Evolutionary conservation across 2,797 vertebrate genomes (phyloP).

Genomic region (Adelosebastes latens): DNA sequence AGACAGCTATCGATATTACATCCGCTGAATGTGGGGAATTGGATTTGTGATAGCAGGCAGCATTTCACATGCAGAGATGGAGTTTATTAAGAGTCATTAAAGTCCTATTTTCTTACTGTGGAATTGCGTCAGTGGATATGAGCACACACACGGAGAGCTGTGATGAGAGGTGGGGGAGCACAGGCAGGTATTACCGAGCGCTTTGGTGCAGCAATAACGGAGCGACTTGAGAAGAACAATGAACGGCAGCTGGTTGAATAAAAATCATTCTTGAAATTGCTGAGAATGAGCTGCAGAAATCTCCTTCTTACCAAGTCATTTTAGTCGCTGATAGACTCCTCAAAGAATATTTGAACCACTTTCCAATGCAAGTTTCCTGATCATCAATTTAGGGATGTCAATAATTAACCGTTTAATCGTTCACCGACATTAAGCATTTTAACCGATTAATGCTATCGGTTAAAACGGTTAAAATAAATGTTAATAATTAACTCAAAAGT

Average conservation of each 20-base stretch:
- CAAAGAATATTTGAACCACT: background rate
- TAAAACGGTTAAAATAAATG: too few relatives aligned
- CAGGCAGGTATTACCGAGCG: background rate
- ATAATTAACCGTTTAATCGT: too few relatives aligned
- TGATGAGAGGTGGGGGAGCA: background rate
- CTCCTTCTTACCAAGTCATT: background rate
- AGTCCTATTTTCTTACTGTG: background rate
- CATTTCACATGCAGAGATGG: slow-evolving; percentile 8
- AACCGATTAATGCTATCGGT: accelerated
- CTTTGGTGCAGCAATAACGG: background rate
- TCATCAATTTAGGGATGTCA: background rate
- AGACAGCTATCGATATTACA: slow-evolving; percentile 20
- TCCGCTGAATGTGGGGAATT: slow-evolving; percentile 21
- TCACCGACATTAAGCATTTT: too few relatives aligned
- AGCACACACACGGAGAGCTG: background rate
- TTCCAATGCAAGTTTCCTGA: background rate
- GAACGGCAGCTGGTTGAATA: background rate
- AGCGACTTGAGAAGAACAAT: background rate
- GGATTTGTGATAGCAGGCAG: slow-evolving; percentile 29
- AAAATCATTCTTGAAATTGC: background rate
- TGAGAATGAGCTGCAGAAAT: background rate
- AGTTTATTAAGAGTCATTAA: slow-evolving; percentile 53
- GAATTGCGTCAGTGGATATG: background rate
- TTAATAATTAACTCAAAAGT: too few relatives aligned
- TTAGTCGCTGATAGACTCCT: background rate